A percentile compares a stretch with the other conserved stretches of the same genome.
Conservation (phyloP, 1,140 invertebrate genomes). For the Holcopasites calliopsidis region DNA sequence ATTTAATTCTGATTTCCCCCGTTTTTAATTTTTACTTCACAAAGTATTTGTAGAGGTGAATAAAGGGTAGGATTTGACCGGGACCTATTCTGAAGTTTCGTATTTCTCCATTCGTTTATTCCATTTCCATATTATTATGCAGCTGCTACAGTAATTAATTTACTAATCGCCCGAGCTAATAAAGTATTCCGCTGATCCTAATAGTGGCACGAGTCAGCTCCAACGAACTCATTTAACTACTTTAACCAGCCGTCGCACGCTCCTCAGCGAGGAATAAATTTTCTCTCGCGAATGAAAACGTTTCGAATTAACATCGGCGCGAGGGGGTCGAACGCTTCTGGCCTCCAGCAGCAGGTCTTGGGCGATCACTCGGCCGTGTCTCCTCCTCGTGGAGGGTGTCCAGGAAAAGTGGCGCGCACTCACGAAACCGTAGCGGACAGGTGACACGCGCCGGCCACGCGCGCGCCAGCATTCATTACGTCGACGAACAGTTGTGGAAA, state of each 20-base stretch:
- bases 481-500: constrained; percentile 67
- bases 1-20: too few species aligned
- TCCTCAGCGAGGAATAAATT: constrained; percentile 20
- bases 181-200: too few species aligned
- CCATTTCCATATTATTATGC: too few species aligned
- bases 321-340: constrained; percentile 19
- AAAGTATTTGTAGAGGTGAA: too few species aligned
- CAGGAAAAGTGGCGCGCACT: constrained; percentile 65
- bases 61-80: too few species aligned
- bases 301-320: neutral
- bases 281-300: constrained; percentile 8
- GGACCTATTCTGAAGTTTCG: too few species aligned
- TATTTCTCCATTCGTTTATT: too few species aligned
- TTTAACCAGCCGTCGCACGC: neutral
- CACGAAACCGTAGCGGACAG: constrained; percentile 77
- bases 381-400: constrained; percentile 69
- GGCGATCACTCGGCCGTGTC: constrained; percentile 74
- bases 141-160: too few species aligned
- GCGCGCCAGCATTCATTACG: constrained; percentile 44
- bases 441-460: constrained; percentile 77
- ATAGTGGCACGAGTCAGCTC: too few species aligned
- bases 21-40: too few species aligned
- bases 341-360: constrained; percentile 69
- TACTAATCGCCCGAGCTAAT: too few species aligned
- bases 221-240: neutral